Evolutionary conservation across 2,113 vertebrate species (phyloP), one percentile per base, ranked within the genome.

Genomic region (Leucoraja erinaceus): DNA sequence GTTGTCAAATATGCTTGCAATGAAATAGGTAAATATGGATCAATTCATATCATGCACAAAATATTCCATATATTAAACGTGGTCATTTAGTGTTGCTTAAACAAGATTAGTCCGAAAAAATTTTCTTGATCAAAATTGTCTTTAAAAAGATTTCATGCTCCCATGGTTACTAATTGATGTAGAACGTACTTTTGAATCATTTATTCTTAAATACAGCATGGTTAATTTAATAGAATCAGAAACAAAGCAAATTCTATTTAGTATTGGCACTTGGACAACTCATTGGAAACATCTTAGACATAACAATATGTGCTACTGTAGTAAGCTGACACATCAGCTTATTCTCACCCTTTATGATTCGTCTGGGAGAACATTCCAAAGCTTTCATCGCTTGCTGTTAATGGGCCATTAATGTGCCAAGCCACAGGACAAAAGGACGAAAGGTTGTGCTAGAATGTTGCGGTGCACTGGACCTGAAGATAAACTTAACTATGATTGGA

Each of bases 201-300:
- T 86, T 86, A 86, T 63, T 86, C 28, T 63, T 86, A 86, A 63
- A 14, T 63, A 16, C 59, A 63, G 59, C 83, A 88, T 88, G 83
- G 59, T 88, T 88, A 63, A 88, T 88, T 88, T 88, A 88, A 61
- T 86, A 86, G 31, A 66, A 61, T 63, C 28, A 63, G 59, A 88
- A 88, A 88, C 83, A 88, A 88, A 88, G 59, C 83, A 88, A 88
- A 88, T 59, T 63, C 31, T 88, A 66, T 88, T 88, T 88, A 63
- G 59, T 33, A 14, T 63, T 88, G 83, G 83, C 83, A 88, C 59
- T 86, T 86, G 31, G 83, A 8, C 83, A 88, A 88, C 83, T 66
- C 59, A 31, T 31, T 88, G 28, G 83, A 88, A 88, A 63, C 28
- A 88, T 66, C 83, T 88, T 88, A 88, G 83, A 66, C 59, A 88